These are phyloP conservation scores for Cataglyphis cursor DNA, from an alignment of 2,888 invertebrate genomes.

Conservation along the genomic window DNA sequence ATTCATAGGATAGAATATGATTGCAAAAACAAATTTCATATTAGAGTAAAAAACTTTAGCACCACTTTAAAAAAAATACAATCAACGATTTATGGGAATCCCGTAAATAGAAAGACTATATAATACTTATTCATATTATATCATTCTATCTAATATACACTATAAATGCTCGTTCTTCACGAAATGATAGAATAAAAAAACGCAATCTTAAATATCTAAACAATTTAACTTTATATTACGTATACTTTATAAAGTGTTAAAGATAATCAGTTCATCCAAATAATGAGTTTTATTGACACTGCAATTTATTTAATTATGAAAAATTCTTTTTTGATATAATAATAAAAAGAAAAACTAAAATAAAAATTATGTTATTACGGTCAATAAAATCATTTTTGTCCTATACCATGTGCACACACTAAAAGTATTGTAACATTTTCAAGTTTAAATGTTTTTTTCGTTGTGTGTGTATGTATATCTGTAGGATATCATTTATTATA, in stretches of 20 bases:
- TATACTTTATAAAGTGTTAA: neutral
- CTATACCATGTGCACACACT: neutral
- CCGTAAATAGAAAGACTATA: slow-evolving; percentile 3
- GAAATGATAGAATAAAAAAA: slow-evolving; percentile 32
- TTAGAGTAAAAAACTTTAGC: slow-evolving; percentile 31
- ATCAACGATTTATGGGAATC: neutral
- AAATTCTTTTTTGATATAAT: neutral
- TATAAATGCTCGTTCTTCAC: slow-evolving; percentile 42
- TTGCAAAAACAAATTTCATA: slow-evolving; percentile 33
- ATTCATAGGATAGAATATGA: slow-evolving; percentile 25
- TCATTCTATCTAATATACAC: slow-evolving; percentile 24
- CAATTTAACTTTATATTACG: slow-evolving; percentile 39
- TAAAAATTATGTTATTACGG: neutral
- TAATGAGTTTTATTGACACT: slow-evolving; percentile 26
- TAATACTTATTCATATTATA: slow-evolving; percentile 24
- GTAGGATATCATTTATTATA: slow-evolving; percentile 2
- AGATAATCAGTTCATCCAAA: neutral
- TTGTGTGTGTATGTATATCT: neutral
- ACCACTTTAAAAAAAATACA: slow-evolving; percentile 16
- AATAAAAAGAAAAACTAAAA: neutral
- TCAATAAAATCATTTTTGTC: slow-evolving; percentile 1
- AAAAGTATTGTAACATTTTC: neutral
- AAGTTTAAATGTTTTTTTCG: slow-evolving; percentile 18
- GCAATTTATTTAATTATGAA: slow-evolving; percentile 12
- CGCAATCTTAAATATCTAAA: slow-evolving; percentile 13